A percentile compares a stretch with the other conserved stretches of the same genome.
Evolutionary conservation across 2,888 invertebrate genomes (phyloP).

Genomic region (Tenthredo distinguenda): DNA sequence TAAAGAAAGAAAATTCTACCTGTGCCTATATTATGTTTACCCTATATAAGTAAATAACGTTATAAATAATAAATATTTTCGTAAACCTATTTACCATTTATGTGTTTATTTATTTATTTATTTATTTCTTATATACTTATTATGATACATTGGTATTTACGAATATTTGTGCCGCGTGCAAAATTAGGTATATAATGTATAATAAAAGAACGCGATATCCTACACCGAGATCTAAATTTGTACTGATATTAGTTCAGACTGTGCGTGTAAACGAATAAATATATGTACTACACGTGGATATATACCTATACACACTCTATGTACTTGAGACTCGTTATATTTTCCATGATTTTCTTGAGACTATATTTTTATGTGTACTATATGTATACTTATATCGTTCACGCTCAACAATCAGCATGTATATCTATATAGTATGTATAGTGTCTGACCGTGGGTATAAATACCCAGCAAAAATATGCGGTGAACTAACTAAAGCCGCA

Average conservation of each 20-base stretch:
- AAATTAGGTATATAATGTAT: neutral
- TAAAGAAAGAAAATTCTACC: neutral
- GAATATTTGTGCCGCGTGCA: conserved; percentile 3
- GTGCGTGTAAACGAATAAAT: neutral
- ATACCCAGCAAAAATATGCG: conserved; percentile 1
- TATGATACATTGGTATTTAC: neutral
- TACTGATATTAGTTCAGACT: conserved; percentile 13
- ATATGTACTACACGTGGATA: neutral
- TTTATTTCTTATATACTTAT: neutral
- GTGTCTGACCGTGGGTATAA: neutral
- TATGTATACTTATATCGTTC: neutral
- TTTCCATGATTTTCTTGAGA: neutral
- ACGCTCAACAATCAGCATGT: neutral
- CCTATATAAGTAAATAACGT: neutral
- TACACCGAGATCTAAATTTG: conserved; percentile 24
- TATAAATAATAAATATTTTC: neutral
- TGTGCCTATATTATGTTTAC: neutral
- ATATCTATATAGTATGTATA: neutral
- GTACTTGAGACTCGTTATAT: neutral
- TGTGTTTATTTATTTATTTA: neutral
- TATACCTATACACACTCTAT: neutral
- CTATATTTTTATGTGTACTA: neutral
- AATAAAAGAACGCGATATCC: conserved; percentile 32
- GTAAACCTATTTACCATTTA: neutral
- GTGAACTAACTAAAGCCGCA: neutral